phyloP scores from a whole-genome alignment of 2,797 vertebrate genomes.

The Chiropotes sagulatus region DNA sequence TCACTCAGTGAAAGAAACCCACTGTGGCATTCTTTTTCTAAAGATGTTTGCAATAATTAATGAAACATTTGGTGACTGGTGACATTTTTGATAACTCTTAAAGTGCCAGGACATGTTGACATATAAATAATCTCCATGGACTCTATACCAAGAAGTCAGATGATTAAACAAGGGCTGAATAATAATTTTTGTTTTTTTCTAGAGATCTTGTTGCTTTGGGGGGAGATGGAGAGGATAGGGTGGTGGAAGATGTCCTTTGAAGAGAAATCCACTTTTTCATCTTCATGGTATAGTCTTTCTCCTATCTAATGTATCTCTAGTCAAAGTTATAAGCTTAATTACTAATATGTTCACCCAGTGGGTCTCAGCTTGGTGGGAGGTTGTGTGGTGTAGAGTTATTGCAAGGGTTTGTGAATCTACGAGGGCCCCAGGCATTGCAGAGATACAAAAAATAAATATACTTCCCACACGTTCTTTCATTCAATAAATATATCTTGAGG shows the following conservation, averaged over 20 bases:
- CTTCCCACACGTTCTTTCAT: not conserved
- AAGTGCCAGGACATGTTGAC: slow-evolving; percentile 81
- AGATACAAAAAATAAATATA: not conserved
- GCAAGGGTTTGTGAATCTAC: not conserved
- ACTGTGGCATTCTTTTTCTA: slow-evolving; percentile 84
- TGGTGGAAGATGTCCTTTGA: not conserved
- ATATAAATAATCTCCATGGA: slow-evolving; percentile 76
- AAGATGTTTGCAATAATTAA: slow-evolving; percentile 87
- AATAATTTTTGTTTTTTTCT: slow-evolving; percentile 51
- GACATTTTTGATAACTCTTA: slow-evolving; percentile 86
- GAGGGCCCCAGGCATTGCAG: not conserved
- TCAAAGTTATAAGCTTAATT: not conserved
- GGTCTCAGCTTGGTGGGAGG: not conserved
- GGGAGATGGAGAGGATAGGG: not conserved
- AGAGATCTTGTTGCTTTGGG: not conserved
- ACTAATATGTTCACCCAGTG: not conserved
- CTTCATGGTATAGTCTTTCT: not conserved
- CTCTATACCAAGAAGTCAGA: slow-evolving; percentile 70
- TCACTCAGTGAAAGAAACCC: slow-evolving; percentile 83
- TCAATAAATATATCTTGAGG: not conserved
- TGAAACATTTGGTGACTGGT: slow-evolving; percentile 84
- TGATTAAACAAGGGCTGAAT: slow-evolving; percentile 68
- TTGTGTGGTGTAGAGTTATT: not conserved
- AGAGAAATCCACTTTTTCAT: not conserved
- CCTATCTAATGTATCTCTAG: not conserved